These are phyloP conservation scores for Tetraneura akinire DNA, from an alignment of 1,140 invertebrate genomes.

Conservation along the genomic window DNA sequence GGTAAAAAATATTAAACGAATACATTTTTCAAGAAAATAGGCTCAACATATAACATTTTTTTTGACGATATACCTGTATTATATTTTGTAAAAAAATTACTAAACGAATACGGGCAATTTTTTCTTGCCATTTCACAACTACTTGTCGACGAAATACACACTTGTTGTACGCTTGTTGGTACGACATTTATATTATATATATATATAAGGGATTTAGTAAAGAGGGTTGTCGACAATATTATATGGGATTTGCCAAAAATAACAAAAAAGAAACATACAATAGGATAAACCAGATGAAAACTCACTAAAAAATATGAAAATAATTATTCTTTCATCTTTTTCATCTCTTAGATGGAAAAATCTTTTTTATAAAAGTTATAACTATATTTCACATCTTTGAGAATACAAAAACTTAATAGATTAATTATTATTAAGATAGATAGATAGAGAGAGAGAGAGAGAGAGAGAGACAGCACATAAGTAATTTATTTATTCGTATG, in stretches of 20 bases:
- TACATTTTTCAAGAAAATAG: no score
- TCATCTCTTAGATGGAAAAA: background rate
- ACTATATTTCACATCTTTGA: no score
- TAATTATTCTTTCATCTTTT: conserved; percentile 7
- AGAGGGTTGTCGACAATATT: background rate
- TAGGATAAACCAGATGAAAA: background rate
- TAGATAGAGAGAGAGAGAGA: no score
- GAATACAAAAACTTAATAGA: no score
- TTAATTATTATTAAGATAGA: no score
- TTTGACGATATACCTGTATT: no score
- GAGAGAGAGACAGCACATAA: no score
- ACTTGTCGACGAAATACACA: background rate
- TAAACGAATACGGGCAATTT: background rate
- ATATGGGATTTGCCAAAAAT: conserved; percentile 20
- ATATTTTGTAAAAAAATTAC: no score
- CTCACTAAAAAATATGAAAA: background rate
- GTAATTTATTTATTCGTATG: no score
- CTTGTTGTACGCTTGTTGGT: background rate
- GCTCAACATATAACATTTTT: no score
- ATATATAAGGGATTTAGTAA: background rate
- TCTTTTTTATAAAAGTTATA: no score
- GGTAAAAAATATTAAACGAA: no score
- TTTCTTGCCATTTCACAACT: background rate
- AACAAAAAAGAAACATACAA: conserved; percentile 19
- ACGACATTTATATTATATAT: background rate